These are phyloP conservation scores for Saccopteryx leptura DNA, from an alignment of 2,113 vertebrate species.

Conservation along the genomic window DNA sequence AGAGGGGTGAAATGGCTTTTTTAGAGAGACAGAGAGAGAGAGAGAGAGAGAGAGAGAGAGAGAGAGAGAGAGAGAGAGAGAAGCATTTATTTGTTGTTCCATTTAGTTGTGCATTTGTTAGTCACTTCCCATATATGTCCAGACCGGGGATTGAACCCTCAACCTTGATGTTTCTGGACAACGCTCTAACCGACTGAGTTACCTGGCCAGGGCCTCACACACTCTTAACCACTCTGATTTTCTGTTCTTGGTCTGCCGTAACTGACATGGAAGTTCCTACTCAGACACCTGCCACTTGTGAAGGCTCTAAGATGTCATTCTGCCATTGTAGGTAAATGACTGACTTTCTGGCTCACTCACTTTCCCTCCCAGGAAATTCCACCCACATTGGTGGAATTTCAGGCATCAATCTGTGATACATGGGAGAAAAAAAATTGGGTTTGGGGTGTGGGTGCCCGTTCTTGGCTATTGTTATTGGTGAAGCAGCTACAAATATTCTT, in stretches of 20 bases:
- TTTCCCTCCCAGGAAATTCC: neutral
- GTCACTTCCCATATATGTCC: too few species aligned
- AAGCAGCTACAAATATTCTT: neutral
- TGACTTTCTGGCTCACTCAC: neutral
- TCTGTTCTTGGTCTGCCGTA: neutral
- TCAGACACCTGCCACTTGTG: neutral
- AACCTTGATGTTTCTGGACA: too few species aligned
- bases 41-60: too few species aligned
- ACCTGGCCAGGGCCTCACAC: too few species aligned
- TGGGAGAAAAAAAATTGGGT: too few species aligned
- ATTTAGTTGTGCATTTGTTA: too few species aligned
- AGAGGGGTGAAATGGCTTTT: neutral
- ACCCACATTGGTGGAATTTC: neutral
- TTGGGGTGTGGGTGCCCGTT: neutral
- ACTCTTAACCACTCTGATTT: neutral
- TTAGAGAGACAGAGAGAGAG: too few species aligned
- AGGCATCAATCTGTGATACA: neutral
- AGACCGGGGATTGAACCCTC: too few species aligned
- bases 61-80: too few species aligned
- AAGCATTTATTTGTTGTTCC: too few species aligned
- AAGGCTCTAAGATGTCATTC: neutral
- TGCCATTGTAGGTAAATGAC: neutral
- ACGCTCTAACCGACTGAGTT: too few species aligned
- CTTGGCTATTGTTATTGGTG: neutral
- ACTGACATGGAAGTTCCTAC: neutral